phyloP scores from a whole-genome alignment of 2,888 invertebrate species.

The Chalcosyrphus nemorum region DNA sequence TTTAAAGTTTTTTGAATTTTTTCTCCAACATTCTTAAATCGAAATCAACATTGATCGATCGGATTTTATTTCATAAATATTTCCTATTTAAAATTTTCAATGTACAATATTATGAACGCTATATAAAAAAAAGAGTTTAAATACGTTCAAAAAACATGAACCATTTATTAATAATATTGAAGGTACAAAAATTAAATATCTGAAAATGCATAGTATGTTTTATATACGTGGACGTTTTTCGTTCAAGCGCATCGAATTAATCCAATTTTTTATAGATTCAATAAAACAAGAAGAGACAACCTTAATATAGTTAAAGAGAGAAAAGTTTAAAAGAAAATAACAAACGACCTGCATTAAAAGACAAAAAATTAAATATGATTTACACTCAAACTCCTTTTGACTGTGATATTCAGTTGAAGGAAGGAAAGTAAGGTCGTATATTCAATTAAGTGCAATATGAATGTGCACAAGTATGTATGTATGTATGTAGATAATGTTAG shows the following conservation, averaged over 20 bases:
- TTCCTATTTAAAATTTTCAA: background rate
- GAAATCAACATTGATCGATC: too few relatives aligned
- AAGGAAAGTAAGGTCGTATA: slow-evolving; percentile 12
- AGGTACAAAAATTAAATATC: slow-evolving; percentile 58
- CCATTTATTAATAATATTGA: slow-evolving; percentile 52
- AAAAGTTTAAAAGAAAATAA: slow-evolving; percentile 11
- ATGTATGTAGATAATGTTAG: too few relatives aligned
- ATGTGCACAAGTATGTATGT: slow-evolving; percentile 27
- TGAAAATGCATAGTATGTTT: slow-evolving; percentile 60
- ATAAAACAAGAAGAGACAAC: slow-evolving; percentile 35
- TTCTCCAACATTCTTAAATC: too few relatives aligned
- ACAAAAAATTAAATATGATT: background rate
- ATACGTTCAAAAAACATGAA: slow-evolving; percentile 51
- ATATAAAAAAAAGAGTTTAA: slow-evolving; percentile 14
- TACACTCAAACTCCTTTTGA: background rate
- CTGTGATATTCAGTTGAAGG: slow-evolving; percentile 2
- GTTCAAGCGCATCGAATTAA: slow-evolving; percentile 26
- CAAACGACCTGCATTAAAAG: slow-evolving; percentile 7
- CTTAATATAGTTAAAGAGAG: slow-evolving; percentile 15
- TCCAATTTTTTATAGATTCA: slow-evolving; percentile 35
- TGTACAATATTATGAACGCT: too few relatives aligned
- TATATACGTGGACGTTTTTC: slow-evolving; percentile 57
- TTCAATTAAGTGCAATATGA: slow-evolving; percentile 22
- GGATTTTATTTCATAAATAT: too few relatives aligned
- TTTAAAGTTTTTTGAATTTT: too few relatives aligned